These are phyloP conservation scores for Pseudomugil tenellus DNA, from an alignment of 2,797 vertebrate genomes.

Conservation along the genomic window DNA sequence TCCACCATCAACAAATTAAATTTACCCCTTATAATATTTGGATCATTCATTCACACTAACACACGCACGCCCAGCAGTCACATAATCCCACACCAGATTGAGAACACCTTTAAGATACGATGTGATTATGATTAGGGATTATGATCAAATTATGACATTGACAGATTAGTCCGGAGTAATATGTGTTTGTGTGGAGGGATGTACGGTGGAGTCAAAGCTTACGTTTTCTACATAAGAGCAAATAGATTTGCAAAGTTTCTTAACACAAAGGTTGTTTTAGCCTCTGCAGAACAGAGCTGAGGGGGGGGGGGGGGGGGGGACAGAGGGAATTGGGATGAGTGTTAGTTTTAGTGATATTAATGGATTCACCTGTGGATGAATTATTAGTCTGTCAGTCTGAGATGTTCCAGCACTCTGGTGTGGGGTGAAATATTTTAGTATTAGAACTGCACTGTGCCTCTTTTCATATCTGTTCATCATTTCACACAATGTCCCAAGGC, in stretches of 20 bases:
- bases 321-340: neutral
- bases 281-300: neutral
- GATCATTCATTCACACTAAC: constrained; percentile 61
- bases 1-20: constrained; percentile 76
- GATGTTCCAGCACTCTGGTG: neutral
- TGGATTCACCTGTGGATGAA: neutral
- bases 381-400: too few relatives aligned
- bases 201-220: constrained; percentile 2
- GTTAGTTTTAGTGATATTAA: neutral
- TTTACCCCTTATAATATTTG: constrained; percentile 53
- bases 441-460: neutral
- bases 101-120: constrained; percentile 84
- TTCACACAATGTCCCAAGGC: neutral
- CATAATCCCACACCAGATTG: constrained; percentile 83
- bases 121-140: constrained; percentile 81
- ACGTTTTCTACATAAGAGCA: constrained; percentile 1
- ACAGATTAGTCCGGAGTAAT: constrained; percentile 74
- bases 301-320: neutral
- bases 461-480: neutral
- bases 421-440: neutral
- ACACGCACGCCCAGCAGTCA: constrained; percentile 69
- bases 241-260: neutral
- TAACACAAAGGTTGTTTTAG: neutral
- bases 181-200: constrained; percentile 17
- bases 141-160: constrained; percentile 79